Evolutionary conservation across 2,888 invertebrate species (phyloP).

Genomic region (Lysandra bellargus): DNA sequence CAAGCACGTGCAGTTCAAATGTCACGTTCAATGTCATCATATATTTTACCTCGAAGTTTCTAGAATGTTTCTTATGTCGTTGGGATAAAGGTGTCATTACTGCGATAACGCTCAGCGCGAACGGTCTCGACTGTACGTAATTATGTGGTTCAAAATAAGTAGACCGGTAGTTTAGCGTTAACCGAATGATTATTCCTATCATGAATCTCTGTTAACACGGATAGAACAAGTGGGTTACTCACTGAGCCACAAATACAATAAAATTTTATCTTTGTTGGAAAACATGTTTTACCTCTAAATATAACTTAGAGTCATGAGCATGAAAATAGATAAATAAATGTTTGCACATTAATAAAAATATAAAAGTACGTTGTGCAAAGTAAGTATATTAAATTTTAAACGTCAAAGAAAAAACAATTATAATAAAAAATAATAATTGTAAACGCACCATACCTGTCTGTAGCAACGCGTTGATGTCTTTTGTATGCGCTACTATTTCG

Average conservation of each 20-base stretch:
- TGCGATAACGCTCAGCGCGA: neutral
- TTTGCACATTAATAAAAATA: no score
- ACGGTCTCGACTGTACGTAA: constrained; percentile 1
- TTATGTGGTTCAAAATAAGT: constrained; percentile 17
- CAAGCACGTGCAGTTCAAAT: neutral
- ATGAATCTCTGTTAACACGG: constrained; percentile 1
- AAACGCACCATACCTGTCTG: no score
- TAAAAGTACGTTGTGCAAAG: no score
- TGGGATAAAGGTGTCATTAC: neutral
- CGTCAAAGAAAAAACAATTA: no score
- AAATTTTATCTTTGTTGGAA: no score
- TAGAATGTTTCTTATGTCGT: neutral
- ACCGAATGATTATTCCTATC: constrained; percentile 1
- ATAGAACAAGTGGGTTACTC: neutral
- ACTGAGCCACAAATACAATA: neutral
- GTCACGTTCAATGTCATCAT: neutral
- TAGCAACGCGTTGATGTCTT: neutral
- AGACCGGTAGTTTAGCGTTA: constrained; percentile 2
- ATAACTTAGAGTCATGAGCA: no score
- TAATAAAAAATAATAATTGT: no score
- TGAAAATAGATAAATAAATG: no score
- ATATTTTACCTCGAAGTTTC: neutral
- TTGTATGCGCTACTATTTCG: neutral
- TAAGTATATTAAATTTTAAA: no score
- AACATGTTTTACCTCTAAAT: no score